phyloP scores from a whole-genome alignment of 2,888 invertebrate species.

The Mythimna vitellina region DNA sequence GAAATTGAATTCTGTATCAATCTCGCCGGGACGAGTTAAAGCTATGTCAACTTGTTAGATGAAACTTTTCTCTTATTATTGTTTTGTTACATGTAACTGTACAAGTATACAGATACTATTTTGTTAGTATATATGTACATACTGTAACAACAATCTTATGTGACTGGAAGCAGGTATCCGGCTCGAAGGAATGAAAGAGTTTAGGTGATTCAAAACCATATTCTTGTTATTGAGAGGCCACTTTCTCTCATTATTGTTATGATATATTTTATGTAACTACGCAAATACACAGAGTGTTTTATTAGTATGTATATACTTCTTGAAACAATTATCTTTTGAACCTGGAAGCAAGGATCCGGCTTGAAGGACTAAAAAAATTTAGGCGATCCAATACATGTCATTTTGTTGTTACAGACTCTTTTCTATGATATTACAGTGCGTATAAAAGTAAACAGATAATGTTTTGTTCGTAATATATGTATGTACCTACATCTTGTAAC shows the following conservation, averaged over 20 bases:
- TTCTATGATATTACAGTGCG: not conserved
- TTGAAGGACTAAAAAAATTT: not conserved
- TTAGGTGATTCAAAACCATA: not conserved
- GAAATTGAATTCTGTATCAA: conserved; percentile 70
- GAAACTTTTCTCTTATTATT: conserved; percentile 52
- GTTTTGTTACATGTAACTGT: conserved; percentile 27
- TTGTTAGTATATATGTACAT: not conserved
- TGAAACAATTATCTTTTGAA: not conserved
- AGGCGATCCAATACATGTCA: not conserved
- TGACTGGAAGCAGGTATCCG: not conserved
- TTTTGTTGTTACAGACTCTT: no score
- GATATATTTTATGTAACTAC: no score
- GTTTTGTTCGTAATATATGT: not conserved
- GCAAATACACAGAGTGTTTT: not conserved
- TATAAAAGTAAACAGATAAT: not conserved
- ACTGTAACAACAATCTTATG: not conserved
- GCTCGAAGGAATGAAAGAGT: not conserved
- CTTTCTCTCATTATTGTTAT: no score
- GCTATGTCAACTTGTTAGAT: conserved; percentile 57
- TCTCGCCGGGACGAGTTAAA: conserved; percentile 59
- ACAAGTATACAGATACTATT: not conserved
- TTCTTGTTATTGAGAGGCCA: no score
- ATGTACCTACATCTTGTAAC: no score
- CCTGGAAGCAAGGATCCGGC: not conserved
- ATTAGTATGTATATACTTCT: not conserved